A percentile compares a stretch with the other conserved stretches of the same genome.
Evolutionary conservation across 2,797 vertebrate genomes (phyloP).

Genomic region (Anomalospiza imberbis): DNA sequence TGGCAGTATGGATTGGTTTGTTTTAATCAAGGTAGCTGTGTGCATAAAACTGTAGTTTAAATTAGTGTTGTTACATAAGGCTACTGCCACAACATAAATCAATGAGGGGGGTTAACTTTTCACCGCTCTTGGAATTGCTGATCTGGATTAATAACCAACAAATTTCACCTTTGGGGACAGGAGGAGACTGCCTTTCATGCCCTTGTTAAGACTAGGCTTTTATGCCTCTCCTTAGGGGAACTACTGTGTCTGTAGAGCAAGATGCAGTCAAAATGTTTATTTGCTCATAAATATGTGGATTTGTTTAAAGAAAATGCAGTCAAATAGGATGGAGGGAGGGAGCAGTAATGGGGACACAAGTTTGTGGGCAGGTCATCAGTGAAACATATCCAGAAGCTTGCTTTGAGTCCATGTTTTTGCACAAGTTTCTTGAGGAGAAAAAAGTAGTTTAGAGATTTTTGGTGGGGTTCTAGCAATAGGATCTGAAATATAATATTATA

Average conservation of each 20-base stretch:
- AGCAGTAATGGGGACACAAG: neutral
- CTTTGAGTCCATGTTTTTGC: neutral
- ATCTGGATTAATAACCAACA: neutral
- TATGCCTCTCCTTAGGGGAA: neutral
- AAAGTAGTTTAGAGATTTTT: neutral
- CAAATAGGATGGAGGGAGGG: neutral
- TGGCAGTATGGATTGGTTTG: neutral
- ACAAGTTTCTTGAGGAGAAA: neutral
- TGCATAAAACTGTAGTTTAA: neutral
- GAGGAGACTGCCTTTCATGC: neutral
- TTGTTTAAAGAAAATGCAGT: neutral
- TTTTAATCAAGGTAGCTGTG: neutral
- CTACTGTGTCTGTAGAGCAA: neutral
- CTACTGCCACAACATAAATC: neutral
- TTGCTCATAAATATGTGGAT: neutral
- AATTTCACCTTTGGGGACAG: neutral
- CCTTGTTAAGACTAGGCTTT: neutral
- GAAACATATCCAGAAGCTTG: neutral
- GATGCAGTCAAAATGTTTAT: neutral
- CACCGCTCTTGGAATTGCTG: neutral
- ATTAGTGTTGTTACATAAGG: neutral
- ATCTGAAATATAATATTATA: neutral
- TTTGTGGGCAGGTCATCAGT: neutral
- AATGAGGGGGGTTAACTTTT: neutral
- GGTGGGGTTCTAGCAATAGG: neutral